A percentile compares a stretch with the other conserved stretches of the same genome.
These are phyloP conservation scores for Saimiri boliviensis DNA, from an alignment of 2,113 vertebrate genomes.

Conservation along the genomic window DNA sequence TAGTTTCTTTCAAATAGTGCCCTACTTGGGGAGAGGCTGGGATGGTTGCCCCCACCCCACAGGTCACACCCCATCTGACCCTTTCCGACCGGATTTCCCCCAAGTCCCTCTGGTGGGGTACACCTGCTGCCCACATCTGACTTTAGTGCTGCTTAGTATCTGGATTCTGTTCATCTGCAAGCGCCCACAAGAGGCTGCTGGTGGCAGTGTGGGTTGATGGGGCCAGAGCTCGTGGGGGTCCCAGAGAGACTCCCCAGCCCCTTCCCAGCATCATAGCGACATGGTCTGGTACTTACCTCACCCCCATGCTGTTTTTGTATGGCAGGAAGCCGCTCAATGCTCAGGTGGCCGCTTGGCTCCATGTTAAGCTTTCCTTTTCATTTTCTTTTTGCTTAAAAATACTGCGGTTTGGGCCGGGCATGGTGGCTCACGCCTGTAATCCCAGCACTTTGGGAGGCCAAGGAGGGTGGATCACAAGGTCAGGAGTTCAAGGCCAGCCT, in stretches of 20 bases:
- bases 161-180: background rate
- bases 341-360: background rate
- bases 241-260: background rate
- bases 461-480: too few species aligned
- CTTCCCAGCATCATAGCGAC: fast-evolving
- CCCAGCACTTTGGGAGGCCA: too few species aligned
- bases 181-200: background rate
- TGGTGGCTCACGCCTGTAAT: too few species aligned
- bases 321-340: background rate
- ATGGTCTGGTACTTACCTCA: background rate
- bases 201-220: background rate
- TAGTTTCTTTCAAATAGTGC: background rate
- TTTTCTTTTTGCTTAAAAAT: background rate
- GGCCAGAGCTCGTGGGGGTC: background rate
- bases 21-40: background rate
- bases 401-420: background rate
- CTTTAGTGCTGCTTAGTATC: background rate
- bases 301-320: background rate
- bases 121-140: background rate
- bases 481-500: too few species aligned
- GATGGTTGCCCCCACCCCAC: background rate
- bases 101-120: background rate
- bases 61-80: background rate
- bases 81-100: background rate
- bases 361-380: background rate